A percentile compares a stretch with the other conserved stretches of the same genome.
phyloP scores from a whole-genome alignment of 2,797 vertebrate species.

The Onychomys leucogaster region DNA sequence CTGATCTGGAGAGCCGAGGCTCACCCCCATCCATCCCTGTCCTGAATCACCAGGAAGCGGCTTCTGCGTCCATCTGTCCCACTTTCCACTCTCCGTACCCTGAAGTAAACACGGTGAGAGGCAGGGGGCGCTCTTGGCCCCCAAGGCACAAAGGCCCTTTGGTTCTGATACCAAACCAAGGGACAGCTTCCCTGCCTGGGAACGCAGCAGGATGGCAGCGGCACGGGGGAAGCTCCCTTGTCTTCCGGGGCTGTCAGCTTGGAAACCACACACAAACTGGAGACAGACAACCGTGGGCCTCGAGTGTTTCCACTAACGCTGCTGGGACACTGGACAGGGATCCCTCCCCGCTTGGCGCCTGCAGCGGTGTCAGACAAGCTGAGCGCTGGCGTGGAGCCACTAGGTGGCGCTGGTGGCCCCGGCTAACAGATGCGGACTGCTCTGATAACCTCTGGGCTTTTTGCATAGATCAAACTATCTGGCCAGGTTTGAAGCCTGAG shows the following conservation, averaged over 20 bases:
- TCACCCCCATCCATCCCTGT: neutral
- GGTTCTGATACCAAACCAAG: neutral
- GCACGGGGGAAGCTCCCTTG: neutral
- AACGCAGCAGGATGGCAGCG: neutral
- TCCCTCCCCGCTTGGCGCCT: neutral
- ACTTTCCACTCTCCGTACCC: neutral
- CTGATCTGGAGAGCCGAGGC: neutral
- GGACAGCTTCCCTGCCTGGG: too few species aligned
- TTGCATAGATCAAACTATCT: neutral
- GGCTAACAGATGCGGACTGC: accelerated
- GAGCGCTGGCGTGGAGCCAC: neutral
- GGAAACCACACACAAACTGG: constrained; percentile 26
- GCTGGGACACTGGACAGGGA: neutral
- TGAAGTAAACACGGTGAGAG: neutral
- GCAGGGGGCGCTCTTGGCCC: neutral
- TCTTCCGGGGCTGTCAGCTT: neutral
- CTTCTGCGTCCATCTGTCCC: neutral
- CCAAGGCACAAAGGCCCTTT: neutral
- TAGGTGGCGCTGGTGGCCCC: neutral
- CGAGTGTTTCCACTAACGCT: neutral
- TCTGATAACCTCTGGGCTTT: accelerated
- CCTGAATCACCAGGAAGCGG: neutral
- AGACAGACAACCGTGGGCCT: neutral
- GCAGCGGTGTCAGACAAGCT: neutral
- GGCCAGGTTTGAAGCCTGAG: too few species aligned